Conservation (phyloP, 2,888 invertebrate species). For the Rhabditoides inermis region DNA sequence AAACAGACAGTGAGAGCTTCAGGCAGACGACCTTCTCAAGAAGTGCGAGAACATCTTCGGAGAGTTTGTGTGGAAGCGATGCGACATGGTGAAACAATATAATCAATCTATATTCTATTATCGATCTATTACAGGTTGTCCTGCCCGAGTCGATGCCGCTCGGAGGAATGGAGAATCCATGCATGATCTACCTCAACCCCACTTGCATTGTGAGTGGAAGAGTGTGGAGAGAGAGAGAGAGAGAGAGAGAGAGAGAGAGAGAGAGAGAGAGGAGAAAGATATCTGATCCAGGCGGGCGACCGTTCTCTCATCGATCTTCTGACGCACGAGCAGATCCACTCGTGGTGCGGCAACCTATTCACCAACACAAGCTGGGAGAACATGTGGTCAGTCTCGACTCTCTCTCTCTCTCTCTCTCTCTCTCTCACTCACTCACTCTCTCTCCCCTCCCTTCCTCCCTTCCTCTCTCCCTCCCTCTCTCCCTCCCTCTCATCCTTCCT, state of each 20-base stretch:
- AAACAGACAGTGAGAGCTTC: neutral
- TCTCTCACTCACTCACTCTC: neutral
- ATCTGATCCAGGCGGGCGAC: conserved; percentile 78
- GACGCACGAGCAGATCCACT: conserved; percentile 86
- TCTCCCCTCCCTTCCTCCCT: no score
- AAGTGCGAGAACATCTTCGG: conserved; percentile 5
- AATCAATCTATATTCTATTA: no score
- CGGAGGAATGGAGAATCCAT: conserved; percentile 95
- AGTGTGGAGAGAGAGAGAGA: no score
- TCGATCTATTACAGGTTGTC: no score
- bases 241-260: no score
- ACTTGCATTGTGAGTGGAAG: conserved; percentile 65
- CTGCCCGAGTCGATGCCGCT: conserved; percentile 84
- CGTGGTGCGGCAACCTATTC: conserved; percentile 85
- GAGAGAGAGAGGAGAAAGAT: no score
- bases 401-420: neutral
- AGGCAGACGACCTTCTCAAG: conserved; percentile 3
- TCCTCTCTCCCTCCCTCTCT: neutral
- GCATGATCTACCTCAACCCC: conserved; percentile 83
- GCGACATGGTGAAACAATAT: conserved; percentile 72
- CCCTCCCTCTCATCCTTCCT: neutral
- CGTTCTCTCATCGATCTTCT: conserved; percentile 77
- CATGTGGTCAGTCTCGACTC: conserved; percentile 65
- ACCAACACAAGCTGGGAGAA: conserved; percentile 83
- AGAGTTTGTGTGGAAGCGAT: conserved; percentile 52